These are phyloP conservation scores for Leptinotarsa juncta DNA, from an alignment of 2,888 invertebrate genomes.

Conservation along the genomic window DNA sequence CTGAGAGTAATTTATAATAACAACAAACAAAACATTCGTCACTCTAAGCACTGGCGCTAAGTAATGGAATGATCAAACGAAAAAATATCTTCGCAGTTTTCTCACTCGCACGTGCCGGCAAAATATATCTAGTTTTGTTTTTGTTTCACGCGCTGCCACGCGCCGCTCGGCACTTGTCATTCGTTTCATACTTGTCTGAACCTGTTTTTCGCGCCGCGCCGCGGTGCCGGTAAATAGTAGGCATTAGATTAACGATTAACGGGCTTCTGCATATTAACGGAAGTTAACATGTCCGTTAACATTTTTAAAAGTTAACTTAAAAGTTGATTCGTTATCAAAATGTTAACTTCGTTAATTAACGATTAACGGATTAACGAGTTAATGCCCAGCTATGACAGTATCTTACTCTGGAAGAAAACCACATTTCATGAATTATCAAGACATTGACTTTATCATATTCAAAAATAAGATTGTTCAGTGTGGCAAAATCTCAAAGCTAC, in stretches of 20 bases:
- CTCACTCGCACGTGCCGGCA: slow-evolving; percentile 5
- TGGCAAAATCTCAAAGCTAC: no score
- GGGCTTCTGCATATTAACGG: slow-evolving; percentile 12
- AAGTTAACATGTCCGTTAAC: slow-evolving; percentile 20
- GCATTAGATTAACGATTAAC: neutral
- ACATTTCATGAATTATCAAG: no score
- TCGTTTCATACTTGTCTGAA: slow-evolving; percentile 14
- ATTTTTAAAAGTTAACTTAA: slow-evolving; percentile 12
- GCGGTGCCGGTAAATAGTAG: neutral
- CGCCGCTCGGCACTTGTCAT: neutral
- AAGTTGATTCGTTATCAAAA: neutral
- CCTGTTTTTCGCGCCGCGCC: slow-evolving; percentile 6
- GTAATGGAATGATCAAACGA: slow-evolving; percentile 20
- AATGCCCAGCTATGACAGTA: no score
- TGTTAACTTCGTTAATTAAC: no score
- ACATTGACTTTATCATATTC: no score
- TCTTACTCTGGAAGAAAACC: no score
- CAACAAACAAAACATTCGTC: slow-evolving; percentile 20
- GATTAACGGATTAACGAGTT: no score
- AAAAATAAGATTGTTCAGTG: no score
- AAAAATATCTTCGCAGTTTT: slow-evolving; percentile 11
- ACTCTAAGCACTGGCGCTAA: slow-evolving; percentile 19
- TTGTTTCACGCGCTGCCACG: slow-evolving; percentile 16
- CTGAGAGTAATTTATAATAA: slow-evolving; percentile 1
- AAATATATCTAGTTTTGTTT: slow-evolving; percentile 12